These are phyloP conservation scores for Ceratitis capitata DNA, from an alignment of 1,140 invertebrate species.

Conservation along the genomic window DNA sequence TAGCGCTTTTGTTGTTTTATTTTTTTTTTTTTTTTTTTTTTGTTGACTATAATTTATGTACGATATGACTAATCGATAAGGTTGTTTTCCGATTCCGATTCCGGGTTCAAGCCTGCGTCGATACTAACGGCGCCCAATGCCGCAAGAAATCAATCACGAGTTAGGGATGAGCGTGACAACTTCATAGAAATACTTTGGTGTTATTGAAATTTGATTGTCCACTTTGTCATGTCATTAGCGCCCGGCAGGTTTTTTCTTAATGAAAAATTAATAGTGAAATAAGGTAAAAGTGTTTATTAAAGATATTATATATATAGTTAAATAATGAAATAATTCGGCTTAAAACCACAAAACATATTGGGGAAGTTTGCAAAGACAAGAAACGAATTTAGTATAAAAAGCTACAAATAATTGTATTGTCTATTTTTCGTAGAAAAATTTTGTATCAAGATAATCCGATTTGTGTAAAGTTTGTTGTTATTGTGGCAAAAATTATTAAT, in stretches of 20 bases:
- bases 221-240: neutral
- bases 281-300: neutral
- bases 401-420: neutral
- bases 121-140: neutral
- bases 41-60: neutral
- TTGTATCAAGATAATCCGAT: neutral
- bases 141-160: neutral
- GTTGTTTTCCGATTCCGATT: neutral
- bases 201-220: neutral
- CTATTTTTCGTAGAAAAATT: neutral
- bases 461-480: too few species aligned
- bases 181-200: neutral
- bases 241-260: neutral
- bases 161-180: neutral
- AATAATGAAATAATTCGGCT: neutral
- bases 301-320: neutral
- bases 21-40: neutral
- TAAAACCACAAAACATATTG: neutral
- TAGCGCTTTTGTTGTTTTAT: neutral
- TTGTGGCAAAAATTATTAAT: neutral
- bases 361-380: neutral
- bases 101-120: neutral
- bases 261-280: neutral
- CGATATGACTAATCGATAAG: neutral
- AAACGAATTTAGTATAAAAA: too few species aligned